phyloP scores from a whole-genome alignment of 2,888 invertebrate species.

The Campoletis raptor region DNA sequence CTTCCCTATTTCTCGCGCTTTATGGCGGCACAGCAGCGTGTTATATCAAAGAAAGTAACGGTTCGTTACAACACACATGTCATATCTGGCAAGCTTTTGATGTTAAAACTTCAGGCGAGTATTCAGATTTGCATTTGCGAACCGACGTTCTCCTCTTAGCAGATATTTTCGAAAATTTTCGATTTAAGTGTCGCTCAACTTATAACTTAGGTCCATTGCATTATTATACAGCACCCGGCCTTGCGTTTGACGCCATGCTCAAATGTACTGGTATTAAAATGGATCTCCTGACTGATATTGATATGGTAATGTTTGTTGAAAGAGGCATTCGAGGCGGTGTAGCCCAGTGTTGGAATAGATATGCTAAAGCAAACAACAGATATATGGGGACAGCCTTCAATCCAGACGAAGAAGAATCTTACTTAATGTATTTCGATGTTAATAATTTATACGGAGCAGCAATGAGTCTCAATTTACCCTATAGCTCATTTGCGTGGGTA shows the following conservation, averaged over 20 bases:
- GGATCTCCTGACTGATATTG: neutral
- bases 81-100: too few species aligned
- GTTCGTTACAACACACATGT: too few species aligned
- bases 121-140: too few species aligned
- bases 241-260: neutral
- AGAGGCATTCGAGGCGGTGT: neutral
- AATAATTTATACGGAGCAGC: too few species aligned
- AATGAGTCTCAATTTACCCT: too few species aligned
- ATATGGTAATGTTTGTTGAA: neutral
- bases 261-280: neutral
- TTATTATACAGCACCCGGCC: neutral
- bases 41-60: too few species aligned
- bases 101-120: too few species aligned
- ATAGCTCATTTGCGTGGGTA: too few species aligned
- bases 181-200: neutral
- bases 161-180: neutral
- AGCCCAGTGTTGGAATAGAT: conserved; percentile 5
- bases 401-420: too few species aligned
- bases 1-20: too few species aligned
- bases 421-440: too few species aligned
- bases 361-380: neutral
- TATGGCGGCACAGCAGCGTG: too few species aligned
- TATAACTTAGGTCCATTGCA: neutral
- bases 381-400: neutral
- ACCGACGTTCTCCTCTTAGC: neutral